Evolutionary conservation across 1,140 invertebrate species (phyloP).

Genomic region (Ceratosolen solmsi): DNA sequence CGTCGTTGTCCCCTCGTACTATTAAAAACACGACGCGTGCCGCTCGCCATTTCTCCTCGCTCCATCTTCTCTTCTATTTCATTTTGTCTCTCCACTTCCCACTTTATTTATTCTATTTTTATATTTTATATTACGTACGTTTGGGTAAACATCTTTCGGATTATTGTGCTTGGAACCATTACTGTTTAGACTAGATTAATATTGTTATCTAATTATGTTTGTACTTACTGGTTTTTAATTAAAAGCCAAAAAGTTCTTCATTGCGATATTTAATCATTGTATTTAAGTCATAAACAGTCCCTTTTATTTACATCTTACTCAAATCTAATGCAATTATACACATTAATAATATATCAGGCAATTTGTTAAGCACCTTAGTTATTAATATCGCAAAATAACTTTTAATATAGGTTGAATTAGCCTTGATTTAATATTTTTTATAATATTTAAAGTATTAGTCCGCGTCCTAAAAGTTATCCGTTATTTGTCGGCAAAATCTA

Average conservation of each 20-base stretch:
- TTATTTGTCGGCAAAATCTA: no score
- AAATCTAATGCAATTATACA: no score
- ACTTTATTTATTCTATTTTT: background rate
- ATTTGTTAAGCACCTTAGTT: no score
- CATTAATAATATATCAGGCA: no score
- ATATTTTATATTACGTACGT: background rate
- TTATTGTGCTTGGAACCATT: background rate
- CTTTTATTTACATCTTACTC: no score
- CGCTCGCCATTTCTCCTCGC: conserved; percentile 52
- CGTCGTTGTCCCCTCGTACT: conserved; percentile 30
- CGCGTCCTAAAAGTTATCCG: no score
- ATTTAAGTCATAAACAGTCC: no score
- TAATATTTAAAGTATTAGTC: no score
- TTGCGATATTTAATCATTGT: no score
- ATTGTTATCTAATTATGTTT: background rate
- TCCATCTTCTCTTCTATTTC: conserved; percentile 17
- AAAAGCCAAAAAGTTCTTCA: background rate
- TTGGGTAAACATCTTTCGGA: background rate
- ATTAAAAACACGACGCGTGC: conserved; percentile 39
- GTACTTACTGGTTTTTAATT: background rate
- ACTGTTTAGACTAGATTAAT: background rate
- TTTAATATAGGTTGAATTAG: no score
- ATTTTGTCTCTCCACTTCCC: background rate
- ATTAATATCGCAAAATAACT: no score
- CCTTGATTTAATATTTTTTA: no score